Evolutionary conservation across 2,888 invertebrate species (phyloP).

Genomic region (Notocelia uddmanniana): DNA sequence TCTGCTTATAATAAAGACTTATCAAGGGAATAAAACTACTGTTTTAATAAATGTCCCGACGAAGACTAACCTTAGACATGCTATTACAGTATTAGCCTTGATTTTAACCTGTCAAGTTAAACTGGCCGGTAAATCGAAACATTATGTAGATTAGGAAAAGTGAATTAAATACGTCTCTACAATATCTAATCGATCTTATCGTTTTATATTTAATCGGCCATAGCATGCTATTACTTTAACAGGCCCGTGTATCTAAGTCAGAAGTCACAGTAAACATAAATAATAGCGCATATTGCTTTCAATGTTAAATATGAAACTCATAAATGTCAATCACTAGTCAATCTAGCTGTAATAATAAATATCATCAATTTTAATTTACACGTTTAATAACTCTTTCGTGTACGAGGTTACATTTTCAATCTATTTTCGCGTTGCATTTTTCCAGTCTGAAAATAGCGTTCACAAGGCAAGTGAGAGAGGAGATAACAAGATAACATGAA

Average conservation of each 20-base stretch:
- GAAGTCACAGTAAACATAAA: conserved; percentile 23
- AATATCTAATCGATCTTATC: conserved; percentile 64
- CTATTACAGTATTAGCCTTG: conserved; percentile 42
- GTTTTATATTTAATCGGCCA: conserved; percentile 61
- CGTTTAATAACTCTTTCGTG: not conserved
- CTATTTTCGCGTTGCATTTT: conserved; percentile 47
- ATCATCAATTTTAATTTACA: not conserved
- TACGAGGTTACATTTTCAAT: conserved; percentile 14
- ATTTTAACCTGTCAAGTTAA: conserved; percentile 52
- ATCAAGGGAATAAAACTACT: conserved; percentile 66
- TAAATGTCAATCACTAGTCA: conserved; percentile 45
- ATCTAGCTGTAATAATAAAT: not conserved
- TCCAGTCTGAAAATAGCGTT: conserved; percentile 73
- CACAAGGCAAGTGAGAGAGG: conserved; percentile 78
- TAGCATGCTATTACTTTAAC: conserved; percentile 49
- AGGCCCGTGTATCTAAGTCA: conserved; percentile 30
- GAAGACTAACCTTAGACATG: conserved; percentile 17
- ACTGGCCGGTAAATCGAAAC: conserved; percentile 61
- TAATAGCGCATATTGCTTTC: conserved; percentile 22
- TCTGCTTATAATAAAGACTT: conserved; percentile 73
- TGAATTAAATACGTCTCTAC: conserved; percentile 59
- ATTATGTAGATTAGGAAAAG: conserved; percentile 74
- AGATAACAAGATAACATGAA: conserved; percentile 85
- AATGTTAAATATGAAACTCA: conserved; percentile 5
- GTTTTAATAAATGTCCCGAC: conserved; percentile 48